Percentiles rank a stretch among this genome's conserved stretches.
Evolutionary conservation across 2,113 vertebrate genomes (phyloP).

Genomic region (Nesogale talazaci): DNA sequence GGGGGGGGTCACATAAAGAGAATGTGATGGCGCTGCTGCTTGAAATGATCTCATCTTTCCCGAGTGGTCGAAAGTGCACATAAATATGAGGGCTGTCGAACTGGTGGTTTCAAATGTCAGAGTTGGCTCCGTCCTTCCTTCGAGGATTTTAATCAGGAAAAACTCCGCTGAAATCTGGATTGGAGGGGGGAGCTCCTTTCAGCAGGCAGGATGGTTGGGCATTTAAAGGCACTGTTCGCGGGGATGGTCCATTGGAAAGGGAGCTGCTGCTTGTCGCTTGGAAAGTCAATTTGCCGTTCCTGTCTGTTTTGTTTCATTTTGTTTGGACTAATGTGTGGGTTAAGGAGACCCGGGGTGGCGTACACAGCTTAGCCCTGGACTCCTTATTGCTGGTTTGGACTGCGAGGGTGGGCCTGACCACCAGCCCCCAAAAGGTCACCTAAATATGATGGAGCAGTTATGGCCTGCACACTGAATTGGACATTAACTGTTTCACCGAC

Average conservation of each 20-base stretch:
- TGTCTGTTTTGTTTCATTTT: not conserved
- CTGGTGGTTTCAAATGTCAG: conserved; percentile 46
- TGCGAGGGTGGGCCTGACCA: too few relatives aligned
- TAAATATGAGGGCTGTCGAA: conserved; percentile 67
- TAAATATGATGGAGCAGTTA: not conserved
- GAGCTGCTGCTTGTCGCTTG: not conserved
- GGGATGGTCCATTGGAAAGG: not conserved
- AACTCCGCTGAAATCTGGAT: not conserved
- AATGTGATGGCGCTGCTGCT: conserved; percentile 68
- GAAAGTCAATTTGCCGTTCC: not conserved
- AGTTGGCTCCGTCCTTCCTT: conserved; percentile 50
- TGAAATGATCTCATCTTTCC: conserved; percentile 79
- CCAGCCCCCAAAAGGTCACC: not conserved
- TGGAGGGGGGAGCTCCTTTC: not conserved
- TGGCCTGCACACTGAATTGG: not conserved
- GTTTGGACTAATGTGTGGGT: not conserved
- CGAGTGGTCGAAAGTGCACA: conserved; percentile 74
- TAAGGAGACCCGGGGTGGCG: not conserved
- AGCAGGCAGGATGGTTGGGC: not conserved
- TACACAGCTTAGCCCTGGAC: not conserved
- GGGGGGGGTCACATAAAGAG: conserved; percentile 70
- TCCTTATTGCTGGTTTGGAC: too few relatives aligned
- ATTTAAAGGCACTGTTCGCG: not conserved
- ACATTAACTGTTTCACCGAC: conserved; percentile 10
- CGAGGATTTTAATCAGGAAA: conserved; percentile 60